Percentiles rank a stretch among this genome's conserved stretches.
Conservation (phyloP, 2,797 vertebrate species). For the Enteromius argenteus region DNA sequence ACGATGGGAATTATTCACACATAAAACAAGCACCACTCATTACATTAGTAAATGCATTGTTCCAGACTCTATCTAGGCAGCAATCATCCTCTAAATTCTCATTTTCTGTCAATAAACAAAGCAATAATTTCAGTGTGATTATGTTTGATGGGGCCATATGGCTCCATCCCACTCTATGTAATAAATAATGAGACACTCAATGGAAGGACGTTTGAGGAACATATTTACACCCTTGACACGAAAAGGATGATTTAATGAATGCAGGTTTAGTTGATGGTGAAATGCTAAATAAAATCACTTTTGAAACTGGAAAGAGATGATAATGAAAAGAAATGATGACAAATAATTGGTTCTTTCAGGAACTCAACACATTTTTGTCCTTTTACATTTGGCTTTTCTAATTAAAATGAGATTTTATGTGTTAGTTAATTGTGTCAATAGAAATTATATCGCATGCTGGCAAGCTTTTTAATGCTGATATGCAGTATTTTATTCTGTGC, state of each 20-base stretch:
- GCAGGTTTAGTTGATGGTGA: slow-evolving; percentile 66
- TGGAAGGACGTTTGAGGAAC: slow-evolving; percentile 46
- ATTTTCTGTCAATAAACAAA: slow-evolving; percentile 61
- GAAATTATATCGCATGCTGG: slow-evolving; percentile 76
- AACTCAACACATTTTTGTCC: slow-evolving; percentile 35
- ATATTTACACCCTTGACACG: slow-evolving; percentile 31
- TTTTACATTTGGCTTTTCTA: slow-evolving; percentile 81
- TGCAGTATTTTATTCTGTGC: slow-evolving; percentile 66
- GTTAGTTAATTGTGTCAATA: slow-evolving; percentile 85
- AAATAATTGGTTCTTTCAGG: slow-evolving; percentile 72
- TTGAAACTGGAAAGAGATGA: slow-evolving; percentile 66
- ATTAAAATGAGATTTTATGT: slow-evolving; percentile 82
- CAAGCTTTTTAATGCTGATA: slow-evolving; percentile 75
- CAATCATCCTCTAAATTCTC: slow-evolving; percentile 56
- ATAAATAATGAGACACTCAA: slow-evolving; percentile 54
- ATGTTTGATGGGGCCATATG: slow-evolving; percentile 70
- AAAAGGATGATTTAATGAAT: slow-evolving; percentile 62
- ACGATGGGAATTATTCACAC: slow-evolving; percentile 13
- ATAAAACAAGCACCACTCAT: slow-evolving; percentile 30
- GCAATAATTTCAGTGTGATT: slow-evolving; percentile 57
- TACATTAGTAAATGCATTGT: slow-evolving; percentile 53
- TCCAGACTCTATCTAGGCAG: slow-evolving; percentile 41
- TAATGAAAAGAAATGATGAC: slow-evolving; percentile 76
- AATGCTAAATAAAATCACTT: slow-evolving; percentile 70
- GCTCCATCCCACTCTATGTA: slow-evolving; percentile 50